These are phyloP conservation scores for Orchesella flavescens DNA, from an alignment of 2,888 invertebrate genomes.

Conservation along the genomic window DNA sequence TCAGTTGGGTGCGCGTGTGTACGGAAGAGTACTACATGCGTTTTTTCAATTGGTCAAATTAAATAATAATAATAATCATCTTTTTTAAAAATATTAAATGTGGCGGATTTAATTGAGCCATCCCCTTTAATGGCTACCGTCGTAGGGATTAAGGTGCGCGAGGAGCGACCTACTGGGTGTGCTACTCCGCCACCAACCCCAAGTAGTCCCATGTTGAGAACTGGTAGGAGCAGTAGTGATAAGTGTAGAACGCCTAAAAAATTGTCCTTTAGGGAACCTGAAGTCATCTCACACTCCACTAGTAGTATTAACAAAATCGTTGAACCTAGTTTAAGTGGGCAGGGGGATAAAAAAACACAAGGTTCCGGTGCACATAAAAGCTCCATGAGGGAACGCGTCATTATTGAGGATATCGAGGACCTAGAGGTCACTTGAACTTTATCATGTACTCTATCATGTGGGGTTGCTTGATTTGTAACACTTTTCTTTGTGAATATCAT, in stretches of 20 bases:
- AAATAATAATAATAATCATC: too few species aligned
- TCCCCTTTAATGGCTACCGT: too few species aligned
- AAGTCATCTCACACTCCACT: constrained; percentile 76
- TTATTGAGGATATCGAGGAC: constrained; percentile 25
- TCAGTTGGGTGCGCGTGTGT: too few species aligned
- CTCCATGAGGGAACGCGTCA: constrained; percentile 9
- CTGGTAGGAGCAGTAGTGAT: constrained; percentile 60
- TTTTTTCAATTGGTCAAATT: too few species aligned
- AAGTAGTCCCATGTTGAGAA: constrained; percentile 25
- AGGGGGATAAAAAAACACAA: background rate
- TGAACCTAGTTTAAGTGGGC: constrained; percentile 2
- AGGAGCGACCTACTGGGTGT: too few species aligned
- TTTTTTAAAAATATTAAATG: too few species aligned
- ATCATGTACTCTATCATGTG: background rate
- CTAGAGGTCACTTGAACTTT: background rate
- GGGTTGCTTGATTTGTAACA: background rate
- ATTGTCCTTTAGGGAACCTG: constrained; percentile 89
- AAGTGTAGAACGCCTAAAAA: constrained; percentile 78
- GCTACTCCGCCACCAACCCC: too few species aligned
- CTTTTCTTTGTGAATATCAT: background rate
- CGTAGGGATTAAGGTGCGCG: too few species aligned
- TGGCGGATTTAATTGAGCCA: too few species aligned
- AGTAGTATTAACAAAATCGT: constrained; percentile 57
- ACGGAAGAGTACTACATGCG: constrained; percentile 4
- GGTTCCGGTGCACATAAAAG: constrained; percentile 7